A percentile compares a stretch with the other conserved stretches of the same genome.
phyloP scores from a whole-genome alignment of 1,140 invertebrate species.

The Berghia stephanieae region DNA sequence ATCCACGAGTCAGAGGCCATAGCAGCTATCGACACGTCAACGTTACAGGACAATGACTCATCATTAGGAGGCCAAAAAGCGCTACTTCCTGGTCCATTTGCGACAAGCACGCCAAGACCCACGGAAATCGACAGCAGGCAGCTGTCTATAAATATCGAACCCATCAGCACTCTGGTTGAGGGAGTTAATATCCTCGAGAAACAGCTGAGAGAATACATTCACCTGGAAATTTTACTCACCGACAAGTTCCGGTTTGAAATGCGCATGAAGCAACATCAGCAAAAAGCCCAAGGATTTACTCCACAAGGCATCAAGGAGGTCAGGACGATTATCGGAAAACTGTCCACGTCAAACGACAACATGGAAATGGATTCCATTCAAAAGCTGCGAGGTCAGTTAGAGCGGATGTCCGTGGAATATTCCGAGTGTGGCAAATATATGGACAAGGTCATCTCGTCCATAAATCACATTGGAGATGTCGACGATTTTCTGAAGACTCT shows the following conservation, averaged over 20 bases:
- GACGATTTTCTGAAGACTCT: neutral
- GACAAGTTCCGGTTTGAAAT: slow-evolving; percentile 28
- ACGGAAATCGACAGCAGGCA: neutral
- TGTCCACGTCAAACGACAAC: neutral
- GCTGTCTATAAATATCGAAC: neutral
- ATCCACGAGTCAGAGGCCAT: neutral
- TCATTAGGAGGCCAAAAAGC: neutral
- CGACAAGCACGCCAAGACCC: neutral
- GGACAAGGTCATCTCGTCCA: slow-evolving; percentile 1
- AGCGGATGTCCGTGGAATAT: slow-evolving; percentile 27
- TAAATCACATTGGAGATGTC: neutral
- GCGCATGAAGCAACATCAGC: slow-evolving; percentile 8
- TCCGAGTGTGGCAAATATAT: slow-evolving; percentile 21
- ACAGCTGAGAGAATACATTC: slow-evolving; percentile 30
- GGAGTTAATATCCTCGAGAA: slow-evolving; percentile 23
- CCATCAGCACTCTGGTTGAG: slow-evolving; percentile 33
- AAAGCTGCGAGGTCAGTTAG: slow-evolving; percentile 9
- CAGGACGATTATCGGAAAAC: neutral
- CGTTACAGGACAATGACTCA: neutral
- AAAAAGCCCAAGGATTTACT: neutral
- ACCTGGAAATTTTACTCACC: slow-evolving; percentile 34
- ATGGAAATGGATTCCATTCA: neutral
- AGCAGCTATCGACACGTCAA: neutral
- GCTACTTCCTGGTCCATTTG: neutral
- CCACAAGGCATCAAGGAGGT: neutral